These are phyloP conservation scores for Helarctos malayanus DNA, from an alignment of 2,797 vertebrate species.

Conservation along the genomic window DNA sequence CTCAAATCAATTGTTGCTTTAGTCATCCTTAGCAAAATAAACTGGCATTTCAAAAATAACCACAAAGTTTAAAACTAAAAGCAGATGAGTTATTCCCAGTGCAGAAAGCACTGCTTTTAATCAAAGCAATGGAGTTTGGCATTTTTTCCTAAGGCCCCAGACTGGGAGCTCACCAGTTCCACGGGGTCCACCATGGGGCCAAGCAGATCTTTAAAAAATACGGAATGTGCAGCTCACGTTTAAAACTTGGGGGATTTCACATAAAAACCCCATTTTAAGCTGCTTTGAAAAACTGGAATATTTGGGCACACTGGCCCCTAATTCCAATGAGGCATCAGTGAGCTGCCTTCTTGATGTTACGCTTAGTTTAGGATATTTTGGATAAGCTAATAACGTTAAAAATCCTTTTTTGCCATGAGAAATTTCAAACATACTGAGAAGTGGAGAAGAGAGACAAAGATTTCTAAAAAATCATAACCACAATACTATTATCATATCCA, in stretches of 20 bases:
- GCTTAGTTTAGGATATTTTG: not conserved
- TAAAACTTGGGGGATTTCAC: not conserved
- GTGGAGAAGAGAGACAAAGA: not conserved
- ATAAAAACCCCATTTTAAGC: not conserved
- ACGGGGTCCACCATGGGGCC: fast-evolving
- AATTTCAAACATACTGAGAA: not conserved
- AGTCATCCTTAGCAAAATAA: not conserved
- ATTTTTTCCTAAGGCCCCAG: not conserved
- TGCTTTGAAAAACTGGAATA: not conserved
- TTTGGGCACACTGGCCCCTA: not conserved
- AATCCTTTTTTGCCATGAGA: not conserved
- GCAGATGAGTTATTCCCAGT: not conserved
- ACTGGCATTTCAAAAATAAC: not conserved
- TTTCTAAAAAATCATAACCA: not conserved
- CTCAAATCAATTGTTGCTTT: not conserved
- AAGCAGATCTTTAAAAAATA: not conserved
- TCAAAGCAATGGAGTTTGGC: not conserved
- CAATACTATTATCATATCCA: not conserved
- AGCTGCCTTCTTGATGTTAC: not conserved
- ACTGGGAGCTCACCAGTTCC: not conserved
- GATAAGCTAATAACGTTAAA: not conserved
- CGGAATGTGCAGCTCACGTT: not conserved
- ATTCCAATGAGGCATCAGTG: not conserved
- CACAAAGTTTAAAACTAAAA: not conserved
- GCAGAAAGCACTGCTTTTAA: not conserved